Base-by-base conservation (phyloP, 2,113 vertebrate species). In the Neotragus pygmaeus region DNA sequence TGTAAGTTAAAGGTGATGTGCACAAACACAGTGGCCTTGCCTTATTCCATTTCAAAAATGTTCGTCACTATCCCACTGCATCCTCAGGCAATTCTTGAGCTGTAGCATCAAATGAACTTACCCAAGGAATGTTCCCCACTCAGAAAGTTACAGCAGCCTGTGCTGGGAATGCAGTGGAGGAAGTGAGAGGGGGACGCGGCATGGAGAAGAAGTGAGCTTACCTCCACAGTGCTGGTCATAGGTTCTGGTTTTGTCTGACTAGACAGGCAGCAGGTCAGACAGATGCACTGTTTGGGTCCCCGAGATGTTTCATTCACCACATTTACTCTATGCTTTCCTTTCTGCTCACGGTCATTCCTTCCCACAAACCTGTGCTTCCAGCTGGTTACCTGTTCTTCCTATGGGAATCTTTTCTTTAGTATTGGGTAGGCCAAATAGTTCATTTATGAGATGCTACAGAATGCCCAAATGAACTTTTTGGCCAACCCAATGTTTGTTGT, bases 161-260 rank as follows among this genome's bases (percentile, higher is more conserved):
- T 9, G 77, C 27, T 19, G 93, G 51, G 53, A 43, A 14, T 14
- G 7, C 4, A 2, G n/a, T 5, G 1, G 19, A 25, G 30, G 16
- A 33, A 33, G 16, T 5, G 28, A 49, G 39, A 60, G n/a, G 0
- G 49, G 36, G 47, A 28, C 12, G 1, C 8, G 39, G 58, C 47
- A 15, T 43, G 47, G 19, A 33, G 62, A 43, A 33, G 81, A 4
- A 1, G 0, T 2, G 15, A n/a, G 5, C 30, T 39, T 3, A 1
- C 27, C 33, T 1, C 73, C 55, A 49, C 19, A 11, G 51, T 12
- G 39, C 2, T 21, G 10, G 11, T 2, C 1, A 6, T 53, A 5
- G 36, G 23, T 33, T 55, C 57, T n/a, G 4, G 45, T 43, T 23
- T 2, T 23, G 23, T 36, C 53, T 70, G 73, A 27, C 60, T 16